phyloP scores from a whole-genome alignment of 2,888 invertebrate genomes.

The Drosophila niveifrons region DNA sequence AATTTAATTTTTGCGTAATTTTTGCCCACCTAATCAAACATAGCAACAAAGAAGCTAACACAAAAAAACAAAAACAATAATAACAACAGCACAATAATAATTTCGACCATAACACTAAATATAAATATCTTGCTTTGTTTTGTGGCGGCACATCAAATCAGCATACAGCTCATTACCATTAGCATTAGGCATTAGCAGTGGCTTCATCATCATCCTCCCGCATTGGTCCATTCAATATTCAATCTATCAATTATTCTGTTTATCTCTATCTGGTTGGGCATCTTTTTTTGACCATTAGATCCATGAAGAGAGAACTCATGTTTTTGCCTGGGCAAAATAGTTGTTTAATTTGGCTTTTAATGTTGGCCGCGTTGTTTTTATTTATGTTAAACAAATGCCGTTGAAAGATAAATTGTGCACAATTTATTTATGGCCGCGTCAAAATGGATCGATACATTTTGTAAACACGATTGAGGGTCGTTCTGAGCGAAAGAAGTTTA shows the following conservation, averaged over 20 bases:
- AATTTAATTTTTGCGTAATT: conserved; percentile 72
- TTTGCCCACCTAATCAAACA: conserved; percentile 22
- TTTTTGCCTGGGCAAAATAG: conserved; percentile 48
- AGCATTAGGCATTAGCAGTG: conserved; percentile 8
- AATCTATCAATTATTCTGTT: conserved; percentile 8
- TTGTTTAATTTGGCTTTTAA: conserved; percentile 62
- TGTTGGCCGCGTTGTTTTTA: conserved; percentile 41
- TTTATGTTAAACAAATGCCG: conserved; percentile 57
- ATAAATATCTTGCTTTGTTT: conserved; percentile 49
- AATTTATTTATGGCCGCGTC: conserved; percentile 59
- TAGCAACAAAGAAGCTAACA: conserved; percentile 16
- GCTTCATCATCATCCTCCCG: not conserved
- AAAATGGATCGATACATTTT: conserved; percentile 65
- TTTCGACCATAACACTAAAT: conserved; percentile 18
- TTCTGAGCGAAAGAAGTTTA: not conserved
- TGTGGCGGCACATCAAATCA: conserved; percentile 57
- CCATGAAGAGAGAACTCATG: conserved; percentile 30
- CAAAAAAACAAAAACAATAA: conserved; percentile 16
- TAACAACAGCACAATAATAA: conserved; percentile 9
- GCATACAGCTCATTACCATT: conserved; percentile 60
- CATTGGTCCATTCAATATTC: not conserved
- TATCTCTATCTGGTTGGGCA: not conserved
- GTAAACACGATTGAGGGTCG: conserved; percentile 11
- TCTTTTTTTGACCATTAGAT: conserved; percentile 52
- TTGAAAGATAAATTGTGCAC: conserved; percentile 70